These are phyloP conservation scores for Thamnophis sirtalis DNA, from an alignment of 2,113 vertebrate species.

Conservation along the genomic window DNA sequence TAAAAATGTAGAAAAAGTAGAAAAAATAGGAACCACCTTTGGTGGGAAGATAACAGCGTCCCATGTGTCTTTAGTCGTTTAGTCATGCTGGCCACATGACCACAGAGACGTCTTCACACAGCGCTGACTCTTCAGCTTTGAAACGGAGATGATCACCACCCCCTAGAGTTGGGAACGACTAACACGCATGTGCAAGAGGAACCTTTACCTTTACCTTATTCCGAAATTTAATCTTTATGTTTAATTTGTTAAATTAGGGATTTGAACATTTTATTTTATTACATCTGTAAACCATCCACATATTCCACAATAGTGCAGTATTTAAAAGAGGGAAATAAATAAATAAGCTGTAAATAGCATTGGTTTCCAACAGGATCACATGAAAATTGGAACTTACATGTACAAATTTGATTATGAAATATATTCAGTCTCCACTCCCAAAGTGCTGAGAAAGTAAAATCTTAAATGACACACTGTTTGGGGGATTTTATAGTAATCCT, in stretches of 20 bases:
- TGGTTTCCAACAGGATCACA: not conserved
- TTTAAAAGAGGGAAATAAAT: not conserved
- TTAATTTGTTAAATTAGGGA: not conserved
- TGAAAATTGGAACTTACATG: fast-evolving
- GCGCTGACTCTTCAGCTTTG: no score
- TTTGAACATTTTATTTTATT: not conserved
- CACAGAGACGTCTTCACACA: no score
- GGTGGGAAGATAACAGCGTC: no score
- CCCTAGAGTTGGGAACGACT: no score
- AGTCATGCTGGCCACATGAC: no score
- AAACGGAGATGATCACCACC: no score
- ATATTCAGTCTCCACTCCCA: not conserved
- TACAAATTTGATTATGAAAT: fast-evolving
- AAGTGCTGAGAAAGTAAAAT: not conserved
- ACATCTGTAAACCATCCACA: not conserved
- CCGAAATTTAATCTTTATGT: not conserved
- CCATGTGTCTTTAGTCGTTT: no score
- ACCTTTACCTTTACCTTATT: no score
- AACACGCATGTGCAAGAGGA: no score
- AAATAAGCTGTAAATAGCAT: not conserved
- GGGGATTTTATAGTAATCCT: not conserved
- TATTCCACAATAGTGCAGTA: not conserved
- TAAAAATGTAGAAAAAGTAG: no score
- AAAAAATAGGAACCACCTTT: no score
- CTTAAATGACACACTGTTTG: not conserved